Conservation (phyloP, 1,140 invertebrate species). For the Lineus longissimus region DNA sequence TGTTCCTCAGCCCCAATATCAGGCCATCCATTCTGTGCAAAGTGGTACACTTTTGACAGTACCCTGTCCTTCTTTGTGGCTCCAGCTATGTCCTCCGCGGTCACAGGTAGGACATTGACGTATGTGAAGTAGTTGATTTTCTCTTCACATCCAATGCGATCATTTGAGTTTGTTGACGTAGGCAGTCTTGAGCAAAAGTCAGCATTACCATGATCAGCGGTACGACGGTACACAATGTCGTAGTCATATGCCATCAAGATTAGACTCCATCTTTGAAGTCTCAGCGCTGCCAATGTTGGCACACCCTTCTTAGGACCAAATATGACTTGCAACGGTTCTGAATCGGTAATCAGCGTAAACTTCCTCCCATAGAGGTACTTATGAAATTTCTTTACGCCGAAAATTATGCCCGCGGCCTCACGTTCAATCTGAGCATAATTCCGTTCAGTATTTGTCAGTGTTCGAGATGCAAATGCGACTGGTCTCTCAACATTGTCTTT, state of each 20-base stretch:
- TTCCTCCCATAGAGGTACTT: conserved; percentile 47
- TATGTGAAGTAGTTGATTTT: conserved; percentile 8
- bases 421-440: conserved; percentile 55
- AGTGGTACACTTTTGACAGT: conserved; percentile 5
- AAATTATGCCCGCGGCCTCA: conserved; percentile 49
- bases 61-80: conserved; percentile 13
- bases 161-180: background rate
- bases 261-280: conserved; percentile 30
- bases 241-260: conserved; percentile 27
- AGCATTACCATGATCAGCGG: conserved; percentile 9
- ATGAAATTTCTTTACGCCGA: conserved; percentile 48
- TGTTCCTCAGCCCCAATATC: background rate
- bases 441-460: conserved; percentile 41
- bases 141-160: background rate
- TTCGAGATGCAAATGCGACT: conserved; percentile 43
- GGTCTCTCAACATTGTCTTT: conserved; percentile 26
- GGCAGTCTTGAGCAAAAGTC: conserved; percentile 17
- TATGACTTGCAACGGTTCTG: conserved; percentile 45
- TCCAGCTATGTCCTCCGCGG: background rate
- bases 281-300: conserved; percentile 33
- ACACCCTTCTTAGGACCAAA: conserved; percentile 41
- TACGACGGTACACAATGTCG: conserved; percentile 25
- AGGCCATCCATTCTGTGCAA: conserved; percentile 14
- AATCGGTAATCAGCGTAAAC: conserved; percentile 39
- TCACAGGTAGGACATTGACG: conserved; percentile 13